phyloP scores from a whole-genome alignment of 2,797 vertebrate species.

The Trematocara caparti region DNA sequence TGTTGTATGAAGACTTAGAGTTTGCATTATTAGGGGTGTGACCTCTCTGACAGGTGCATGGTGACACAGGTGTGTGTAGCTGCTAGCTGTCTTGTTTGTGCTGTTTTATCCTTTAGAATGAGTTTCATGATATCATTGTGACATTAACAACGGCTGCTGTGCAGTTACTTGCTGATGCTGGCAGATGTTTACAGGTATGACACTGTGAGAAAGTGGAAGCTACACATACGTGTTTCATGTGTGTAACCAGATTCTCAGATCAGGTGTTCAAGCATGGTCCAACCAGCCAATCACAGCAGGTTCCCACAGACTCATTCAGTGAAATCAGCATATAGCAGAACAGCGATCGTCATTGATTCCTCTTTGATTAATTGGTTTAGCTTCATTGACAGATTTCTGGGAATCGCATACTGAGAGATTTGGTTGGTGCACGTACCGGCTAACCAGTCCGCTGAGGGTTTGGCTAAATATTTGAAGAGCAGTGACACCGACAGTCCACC shows the following conservation, averaged over 20 bases:
- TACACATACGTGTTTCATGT: neutral
- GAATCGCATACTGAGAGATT: neutral
- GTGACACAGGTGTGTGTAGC: neutral
- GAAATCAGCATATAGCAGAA: neutral
- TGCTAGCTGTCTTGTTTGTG: neutral
- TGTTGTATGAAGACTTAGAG: neutral
- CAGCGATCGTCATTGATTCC: neutral
- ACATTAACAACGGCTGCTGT: neutral
- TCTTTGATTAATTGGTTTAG: neutral
- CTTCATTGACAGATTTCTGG: neutral
- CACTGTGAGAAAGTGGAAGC: neutral
- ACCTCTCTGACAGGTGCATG: neutral
- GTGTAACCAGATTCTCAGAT: neutral
- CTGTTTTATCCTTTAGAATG: neutral
- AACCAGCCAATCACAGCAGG: neutral
- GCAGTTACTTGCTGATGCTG: neutral
- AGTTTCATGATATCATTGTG: neutral
- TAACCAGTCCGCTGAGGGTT: neutral
- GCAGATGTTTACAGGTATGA: neutral
- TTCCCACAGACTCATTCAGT: neutral
- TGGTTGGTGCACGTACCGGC: neutral
- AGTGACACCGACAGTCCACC: neutral
- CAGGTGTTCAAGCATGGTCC: neutral
- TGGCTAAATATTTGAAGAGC: conserved; percentile 17
- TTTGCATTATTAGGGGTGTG: neutral